Evolutionary conservation across 2,113 vertebrate genomes (phyloP), one percentile per base, ranked within the genome.

Genomic region (Hassar affinis): DNA sequence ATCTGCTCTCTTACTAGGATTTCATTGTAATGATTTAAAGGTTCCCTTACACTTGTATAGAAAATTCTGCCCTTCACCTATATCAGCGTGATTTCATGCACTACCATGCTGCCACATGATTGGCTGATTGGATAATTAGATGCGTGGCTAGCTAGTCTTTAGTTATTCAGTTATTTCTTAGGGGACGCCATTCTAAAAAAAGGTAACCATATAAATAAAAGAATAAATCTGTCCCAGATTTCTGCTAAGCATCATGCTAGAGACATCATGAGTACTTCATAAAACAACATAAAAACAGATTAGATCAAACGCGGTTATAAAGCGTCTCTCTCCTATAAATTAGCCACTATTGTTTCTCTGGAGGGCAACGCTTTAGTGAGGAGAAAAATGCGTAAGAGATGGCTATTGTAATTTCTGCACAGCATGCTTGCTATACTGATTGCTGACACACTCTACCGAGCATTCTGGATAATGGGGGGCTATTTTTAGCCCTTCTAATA

Each of bases 401-500:
- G 91, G 88, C 90, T 91, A 93, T 89, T 93, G 88, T 92, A 91
- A 91, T 88, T 93, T 90, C 88, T 92, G 89, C 90, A 88, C 90
- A 90, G 91, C 89, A 81, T 84, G 89, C 88, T 88, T 90, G 80
- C 92, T 87, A 87, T 92, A 90, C 88, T 90, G 90, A 93, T 93
- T 92, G 91, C 91, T 90, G 91, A 93, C 88, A 92, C 90, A 90
- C 88, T 91, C 88, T 92, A 91, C 86, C 90, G 82, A 89, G 90
- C 90, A 89, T 93, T 88, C 84, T 87, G 90, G 88, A 91, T 93
- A 93, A 94, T 92, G 90, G 89, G 85, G 82, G 86, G 80, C 91
- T 94, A 93, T 93, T 93, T 94, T 94, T 93, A 94, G 93, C 90
- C 84, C 47, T 18, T 86, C 75, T 74, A 79, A 84, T 81, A 86